phyloP scores from a whole-genome alignment of 1,140 invertebrate genomes.

The Laodelphax striatellus region DNA sequence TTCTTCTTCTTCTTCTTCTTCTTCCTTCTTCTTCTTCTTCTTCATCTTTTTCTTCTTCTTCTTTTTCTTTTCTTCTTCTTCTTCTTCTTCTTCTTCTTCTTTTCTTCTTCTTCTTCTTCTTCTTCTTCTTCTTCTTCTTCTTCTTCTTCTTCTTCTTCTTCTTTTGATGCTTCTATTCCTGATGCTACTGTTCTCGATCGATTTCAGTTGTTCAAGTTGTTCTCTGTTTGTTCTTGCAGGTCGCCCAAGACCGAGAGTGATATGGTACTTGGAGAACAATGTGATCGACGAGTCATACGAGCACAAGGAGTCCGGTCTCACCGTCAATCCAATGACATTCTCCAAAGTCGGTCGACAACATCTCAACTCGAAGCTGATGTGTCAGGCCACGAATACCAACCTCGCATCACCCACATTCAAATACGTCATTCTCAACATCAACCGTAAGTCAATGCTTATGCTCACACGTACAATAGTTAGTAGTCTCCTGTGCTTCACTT shows the following conservation, averaged over 20 bases:
- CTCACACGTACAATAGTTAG: too few species aligned
- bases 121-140: too few species aligned
- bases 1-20: too few species aligned
- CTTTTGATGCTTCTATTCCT: too few species aligned
- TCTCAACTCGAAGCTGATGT: slow-evolving; percentile 62
- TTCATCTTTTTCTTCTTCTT: too few species aligned
- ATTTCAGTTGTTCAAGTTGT: background rate
- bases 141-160: too few species aligned
- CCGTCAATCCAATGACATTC: slow-evolving; percentile 64
- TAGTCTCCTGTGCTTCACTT: too few species aligned
- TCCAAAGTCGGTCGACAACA: slow-evolving; percentile 53
- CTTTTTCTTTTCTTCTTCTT: too few species aligned
- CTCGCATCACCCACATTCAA: slow-evolving; percentile 57
- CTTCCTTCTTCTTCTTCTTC: too few species aligned
- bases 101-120: too few species aligned
- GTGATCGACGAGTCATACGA: slow-evolving; percentile 73
- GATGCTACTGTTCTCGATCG: too few species aligned
- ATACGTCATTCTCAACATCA: slow-evolving; percentile 68
- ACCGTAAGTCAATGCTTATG: slow-evolving; percentile 53
- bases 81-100: too few species aligned
- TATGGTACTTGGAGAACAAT: slow-evolving; percentile 71
- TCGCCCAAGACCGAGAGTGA: slow-evolving; percentile 61
- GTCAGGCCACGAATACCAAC: slow-evolving; percentile 78
- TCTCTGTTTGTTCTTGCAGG: slow-evolving; percentile 38
- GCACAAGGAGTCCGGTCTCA: slow-evolving; percentile 49